Percentiles rank a stretch among this genome's conserved stretches.
Conservation (phyloP, 2,113 vertebrate species). For the Pelobates fuscus region DNA sequence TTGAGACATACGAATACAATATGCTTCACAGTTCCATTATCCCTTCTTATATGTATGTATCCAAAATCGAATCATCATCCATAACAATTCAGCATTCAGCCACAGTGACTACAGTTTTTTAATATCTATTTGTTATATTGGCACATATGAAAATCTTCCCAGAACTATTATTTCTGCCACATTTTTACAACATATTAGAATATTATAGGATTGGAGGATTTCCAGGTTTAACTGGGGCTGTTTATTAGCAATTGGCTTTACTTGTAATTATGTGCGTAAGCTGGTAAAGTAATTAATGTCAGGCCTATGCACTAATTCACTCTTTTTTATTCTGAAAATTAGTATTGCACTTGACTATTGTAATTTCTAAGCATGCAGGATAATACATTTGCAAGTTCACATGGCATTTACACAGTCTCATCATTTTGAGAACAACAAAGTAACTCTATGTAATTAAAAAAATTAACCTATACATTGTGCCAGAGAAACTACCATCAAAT, state of each 20-base stretch:
- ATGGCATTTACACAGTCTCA: too few species aligned
- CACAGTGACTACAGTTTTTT: not conserved
- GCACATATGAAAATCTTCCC: not conserved
- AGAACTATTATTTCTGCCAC: not conserved
- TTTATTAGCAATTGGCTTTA: not conserved
- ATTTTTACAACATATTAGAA: slow-evolving; percentile 3
- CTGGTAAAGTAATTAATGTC: slow-evolving; percentile 5
- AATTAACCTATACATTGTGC: too few species aligned
- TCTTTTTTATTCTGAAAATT: not conserved
- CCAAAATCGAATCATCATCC: not conserved
- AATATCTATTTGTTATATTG: not conserved
- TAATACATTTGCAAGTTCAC: not conserved
- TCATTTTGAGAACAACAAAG: too few species aligned
- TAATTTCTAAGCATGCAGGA: not conserved
- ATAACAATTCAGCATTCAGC: not conserved
- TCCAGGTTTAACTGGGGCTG: not conserved
- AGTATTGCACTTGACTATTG: not conserved
- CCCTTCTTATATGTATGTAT: slow-evolving; percentile 12
- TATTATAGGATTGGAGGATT: slow-evolving; percentile 14
- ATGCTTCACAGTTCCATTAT: slow-evolving; percentile 28
- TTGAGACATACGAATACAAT: slow-evolving; percentile 12
- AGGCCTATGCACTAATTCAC: not conserved
- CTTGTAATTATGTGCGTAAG: slow-evolving; percentile 6
- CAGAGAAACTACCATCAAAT: too few species aligned
- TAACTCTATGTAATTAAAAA: too few species aligned